phyloP scores from a whole-genome alignment of 2,888 invertebrate genomes.

The Onchidella celtica region DNA sequence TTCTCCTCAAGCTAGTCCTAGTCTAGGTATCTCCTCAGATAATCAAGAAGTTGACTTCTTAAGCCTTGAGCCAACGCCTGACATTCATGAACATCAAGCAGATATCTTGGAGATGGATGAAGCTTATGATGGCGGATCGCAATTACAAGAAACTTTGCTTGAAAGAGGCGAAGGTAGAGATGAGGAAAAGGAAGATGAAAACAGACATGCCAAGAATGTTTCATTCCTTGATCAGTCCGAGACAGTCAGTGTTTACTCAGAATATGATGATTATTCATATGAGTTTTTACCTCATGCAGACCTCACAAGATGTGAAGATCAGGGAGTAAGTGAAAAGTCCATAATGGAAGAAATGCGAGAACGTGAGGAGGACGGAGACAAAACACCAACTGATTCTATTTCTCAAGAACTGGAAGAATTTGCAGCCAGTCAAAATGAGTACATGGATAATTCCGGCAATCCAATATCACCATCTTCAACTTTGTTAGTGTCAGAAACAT shows the following conservation, averaged over 20 bases:
- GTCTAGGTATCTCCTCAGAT: not conserved
- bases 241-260: conserved; percentile 8
- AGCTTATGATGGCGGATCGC: not conserved
- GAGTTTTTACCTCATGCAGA: not conserved
- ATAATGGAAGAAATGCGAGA: conserved; percentile 15
- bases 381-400: not conserved
- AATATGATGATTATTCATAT: conserved; percentile 15
- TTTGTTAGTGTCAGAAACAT: not conserved
- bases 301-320: not conserved
- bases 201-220: not conserved
- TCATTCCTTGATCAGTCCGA: conserved; percentile 4
- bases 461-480: not conserved
- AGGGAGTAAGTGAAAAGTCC: not conserved
- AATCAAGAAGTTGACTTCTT: not conserved
- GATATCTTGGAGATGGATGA: not conserved
- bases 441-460: not conserved
- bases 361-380: not conserved
- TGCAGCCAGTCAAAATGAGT: not conserved
- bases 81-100: not conserved
- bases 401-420: not conserved
- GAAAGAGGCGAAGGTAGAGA: not conserved
- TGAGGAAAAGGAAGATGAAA: not conserved
- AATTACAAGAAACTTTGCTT: not conserved
- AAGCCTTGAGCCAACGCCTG: too few species aligned
- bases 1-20: not conserved